phyloP scores from a whole-genome alignment of 2,113 vertebrate genomes.

The Pygoscelis antarcticus region DNA sequence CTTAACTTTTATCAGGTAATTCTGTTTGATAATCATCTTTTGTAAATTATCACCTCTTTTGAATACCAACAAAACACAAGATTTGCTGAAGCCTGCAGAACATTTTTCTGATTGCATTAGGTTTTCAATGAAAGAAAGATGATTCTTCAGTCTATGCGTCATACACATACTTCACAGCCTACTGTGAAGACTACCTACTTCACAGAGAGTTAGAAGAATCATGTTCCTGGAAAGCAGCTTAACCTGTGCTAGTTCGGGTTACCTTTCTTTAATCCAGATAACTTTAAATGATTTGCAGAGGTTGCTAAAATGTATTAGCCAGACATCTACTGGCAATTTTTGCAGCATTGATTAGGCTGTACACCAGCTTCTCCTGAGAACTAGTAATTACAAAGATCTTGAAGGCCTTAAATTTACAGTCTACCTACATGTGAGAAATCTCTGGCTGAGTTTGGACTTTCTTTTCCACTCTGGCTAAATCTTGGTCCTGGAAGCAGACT shows the following conservation, averaged over 20 bases:
- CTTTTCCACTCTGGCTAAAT: background rate
- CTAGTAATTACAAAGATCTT: background rate
- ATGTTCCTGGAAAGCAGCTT: background rate
- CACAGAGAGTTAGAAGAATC: background rate
- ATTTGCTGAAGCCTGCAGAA: background rate
- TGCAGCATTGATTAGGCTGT: background rate
- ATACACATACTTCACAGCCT: background rate
- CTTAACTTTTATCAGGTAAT: background rate
- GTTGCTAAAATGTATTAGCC: background rate
- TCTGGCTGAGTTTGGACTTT: background rate
- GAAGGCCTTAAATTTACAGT: background rate
- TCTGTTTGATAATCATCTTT: background rate
- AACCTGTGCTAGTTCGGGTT: background rate
- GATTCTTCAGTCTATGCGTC: background rate
- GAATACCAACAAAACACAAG: background rate
- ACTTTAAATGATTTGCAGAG: background rate
- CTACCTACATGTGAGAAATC: background rate
- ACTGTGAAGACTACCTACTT: background rate
- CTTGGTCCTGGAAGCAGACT: background rate
- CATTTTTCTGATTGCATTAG: background rate
- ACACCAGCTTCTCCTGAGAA: background rate
- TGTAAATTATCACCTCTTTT: background rate
- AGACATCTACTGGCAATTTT: background rate
- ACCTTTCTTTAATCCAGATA: background rate
- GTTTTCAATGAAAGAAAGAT: background rate